Evolutionary conservation across 2,797 vertebrate genomes (phyloP).

Genomic region (Notolabrus celidotus): DNA sequence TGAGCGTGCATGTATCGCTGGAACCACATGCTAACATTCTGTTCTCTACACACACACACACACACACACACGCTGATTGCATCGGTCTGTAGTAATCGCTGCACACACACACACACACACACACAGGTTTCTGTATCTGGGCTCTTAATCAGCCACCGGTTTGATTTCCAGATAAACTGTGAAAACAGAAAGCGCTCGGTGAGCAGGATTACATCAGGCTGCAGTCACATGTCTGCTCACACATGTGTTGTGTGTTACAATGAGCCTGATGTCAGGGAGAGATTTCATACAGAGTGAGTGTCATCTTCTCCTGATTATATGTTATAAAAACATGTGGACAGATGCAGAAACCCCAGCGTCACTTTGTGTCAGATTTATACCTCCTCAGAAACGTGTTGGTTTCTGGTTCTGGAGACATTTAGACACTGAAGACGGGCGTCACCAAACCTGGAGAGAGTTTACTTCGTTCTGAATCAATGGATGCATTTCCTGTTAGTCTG

Average conservation of each 20-base stretch:
- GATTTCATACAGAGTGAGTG: neutral
- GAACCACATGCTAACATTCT: conserved; percentile 57
- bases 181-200: conserved; percentile 28
- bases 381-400: neutral
- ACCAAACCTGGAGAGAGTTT: neutral
- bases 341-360: neutral
- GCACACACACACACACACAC: conserved; percentile 31
- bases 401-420: neutral
- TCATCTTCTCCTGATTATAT: neutral
- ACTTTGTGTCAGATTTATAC: neutral
- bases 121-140: conserved; percentile 48
- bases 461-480: neutral
- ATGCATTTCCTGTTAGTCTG: neutral
- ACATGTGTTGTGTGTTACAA: conserved; percentile 32
- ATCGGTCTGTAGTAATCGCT: conserved; percentile 67
- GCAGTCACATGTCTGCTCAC: conserved; percentile 7
- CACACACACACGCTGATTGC: conserved; percentile 60
- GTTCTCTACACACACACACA: conserved; percentile 30
- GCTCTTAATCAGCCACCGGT: conserved; percentile 63
- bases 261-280: neutral
- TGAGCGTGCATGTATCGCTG: conserved; percentile 20
- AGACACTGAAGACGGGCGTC: neutral
- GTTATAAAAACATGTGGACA: neutral
- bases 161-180: conserved; percentile 59
- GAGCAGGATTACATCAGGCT: conserved; percentile 33